Percentiles rank a stretch among this genome's conserved stretches.
Evolutionary conservation across 2,113 vertebrate genomes (phyloP).

Genomic region (Mirounga angustirostris): DNA sequence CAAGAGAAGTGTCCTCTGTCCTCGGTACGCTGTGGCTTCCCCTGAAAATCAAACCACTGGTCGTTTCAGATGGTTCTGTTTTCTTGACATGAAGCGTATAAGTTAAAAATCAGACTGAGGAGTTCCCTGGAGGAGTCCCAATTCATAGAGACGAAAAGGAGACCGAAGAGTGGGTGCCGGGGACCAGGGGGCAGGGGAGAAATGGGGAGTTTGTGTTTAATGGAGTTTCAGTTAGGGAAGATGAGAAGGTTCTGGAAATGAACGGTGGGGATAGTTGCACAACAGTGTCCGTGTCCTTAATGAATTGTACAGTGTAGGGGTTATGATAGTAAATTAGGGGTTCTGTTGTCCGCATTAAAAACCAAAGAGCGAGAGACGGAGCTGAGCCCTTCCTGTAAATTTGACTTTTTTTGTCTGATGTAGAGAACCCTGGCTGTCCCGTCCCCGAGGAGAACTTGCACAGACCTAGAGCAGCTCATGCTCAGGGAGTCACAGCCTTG

Average conservation of each 20-base stretch:
- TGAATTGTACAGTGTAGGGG: background rate
- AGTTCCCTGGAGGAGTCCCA: background rate
- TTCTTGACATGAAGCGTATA: background rate
- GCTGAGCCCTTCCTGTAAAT: fast-evolving
- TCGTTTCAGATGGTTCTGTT: background rate
- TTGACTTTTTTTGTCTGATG: background rate
- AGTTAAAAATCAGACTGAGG: background rate
- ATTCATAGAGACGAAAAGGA: background rate
- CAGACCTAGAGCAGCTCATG: no score
- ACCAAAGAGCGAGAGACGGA: background rate
- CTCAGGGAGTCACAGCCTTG: background rate
- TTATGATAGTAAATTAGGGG: fast-evolving
- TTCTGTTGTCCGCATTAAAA: no score
- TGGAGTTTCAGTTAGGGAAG: background rate
- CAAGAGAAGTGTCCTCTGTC: background rate
- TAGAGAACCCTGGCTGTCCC: background rate
- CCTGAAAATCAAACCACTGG: background rate
- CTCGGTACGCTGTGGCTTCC: background rate
- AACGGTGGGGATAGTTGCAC: background rate
- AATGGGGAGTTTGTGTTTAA: no score
- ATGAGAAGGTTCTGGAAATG: no score
- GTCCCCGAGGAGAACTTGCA: background rate
- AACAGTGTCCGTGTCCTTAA: fast-evolving
- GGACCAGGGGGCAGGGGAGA: no score
- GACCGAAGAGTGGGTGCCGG: background rate